A percentile compares a stretch with the other conserved stretches of the same genome.
Conservation (phyloP, 2,888 invertebrate species). For the Chloromyia formosa region DNA sequence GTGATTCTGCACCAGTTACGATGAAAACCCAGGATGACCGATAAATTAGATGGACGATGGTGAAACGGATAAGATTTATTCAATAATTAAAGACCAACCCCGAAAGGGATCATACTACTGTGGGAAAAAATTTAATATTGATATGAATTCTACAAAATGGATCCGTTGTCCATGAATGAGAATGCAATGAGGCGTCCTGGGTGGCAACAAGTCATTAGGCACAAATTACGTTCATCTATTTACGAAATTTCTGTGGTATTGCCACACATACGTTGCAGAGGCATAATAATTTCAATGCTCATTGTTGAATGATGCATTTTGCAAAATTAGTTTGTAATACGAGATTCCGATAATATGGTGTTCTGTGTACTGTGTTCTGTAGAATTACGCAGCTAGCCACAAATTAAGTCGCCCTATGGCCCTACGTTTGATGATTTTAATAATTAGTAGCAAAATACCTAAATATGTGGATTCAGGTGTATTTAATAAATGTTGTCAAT, state of each 20-base stretch:
- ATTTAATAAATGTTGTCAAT: not conserved
- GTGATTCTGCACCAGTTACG: too few species aligned
- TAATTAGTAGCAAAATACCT: slow-evolving; percentile 3
- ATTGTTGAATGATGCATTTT: not conserved
- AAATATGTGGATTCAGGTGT: not conserved
- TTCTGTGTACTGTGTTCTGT: not conserved
- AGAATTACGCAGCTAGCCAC: not conserved
- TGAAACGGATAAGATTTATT: slow-evolving; percentile 16
- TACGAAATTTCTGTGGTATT: too few species aligned
- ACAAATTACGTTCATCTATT: too few species aligned
- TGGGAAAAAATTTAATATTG: not conserved
- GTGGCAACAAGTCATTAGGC: not conserved
- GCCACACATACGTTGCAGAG: too few species aligned
- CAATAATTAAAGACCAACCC: not conserved
- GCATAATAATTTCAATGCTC: too few species aligned
- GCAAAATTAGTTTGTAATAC: slow-evolving; percentile 7
- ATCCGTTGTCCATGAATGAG: not conserved
- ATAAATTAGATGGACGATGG: too few species aligned
- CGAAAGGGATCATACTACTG: not conserved
- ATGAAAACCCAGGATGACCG: too few species aligned
- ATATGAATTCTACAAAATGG: not conserved
- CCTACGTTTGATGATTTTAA: not conserved
- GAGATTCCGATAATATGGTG: not conserved
- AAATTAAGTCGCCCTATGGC: not conserved
- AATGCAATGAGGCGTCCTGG: not conserved